Base-by-base conservation (phyloP, 2,113 vertebrate genomes). In the Nesogale talazaci region DNA sequence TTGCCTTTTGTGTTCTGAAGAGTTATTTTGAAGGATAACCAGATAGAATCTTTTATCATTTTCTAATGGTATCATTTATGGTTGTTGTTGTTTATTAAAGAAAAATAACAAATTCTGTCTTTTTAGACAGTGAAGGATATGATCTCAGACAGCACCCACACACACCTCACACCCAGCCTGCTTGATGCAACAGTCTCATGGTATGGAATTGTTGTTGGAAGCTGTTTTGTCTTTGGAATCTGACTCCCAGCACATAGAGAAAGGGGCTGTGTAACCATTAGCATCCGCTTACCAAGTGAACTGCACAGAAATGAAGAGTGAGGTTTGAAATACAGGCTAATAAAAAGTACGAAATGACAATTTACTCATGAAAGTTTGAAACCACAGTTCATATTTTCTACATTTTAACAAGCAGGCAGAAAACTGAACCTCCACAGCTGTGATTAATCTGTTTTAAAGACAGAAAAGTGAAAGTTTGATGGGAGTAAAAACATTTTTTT, bases 331-430 rank as follows among this genome's bases (percentile, higher is more conserved):
- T 93, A 87, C 12, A 3, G 77, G 75, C 77, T 93, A 84, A 95
- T 91, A 82, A 96, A 93, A 95, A 70, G 46, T 67, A 93, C 88
- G 78, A 57, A 92, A 81, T 92, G 75, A 94, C 86, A 90, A 59
- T 88, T 95, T 92, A 72, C 59, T 86, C 86, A 67, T 36, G 36
- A 87, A 95, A 85, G 36, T 91, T 93, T 82, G 85, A 93, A 81
- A 56, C 69, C 40, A 46, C 17, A 76, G 25, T 92, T 94, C 80
- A 61, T 91, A 88, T 89, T 83, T 92, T 87, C 75, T 91, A 86
- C 74, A 65, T 95, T 94, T 94, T 95, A 93, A 94, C 78, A 95
- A 96, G 79, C 83, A 74, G 19, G 63, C 67, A 85, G 91, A 86
- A 92, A 87, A 76, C 56, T 59, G 91, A 85, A 42, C 81, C 89